A percentile compares a stretch with the other conserved stretches of the same genome.
phyloP scores from a whole-genome alignment of 2,113 vertebrate species.

The Lamprotornis superbus region DNA sequence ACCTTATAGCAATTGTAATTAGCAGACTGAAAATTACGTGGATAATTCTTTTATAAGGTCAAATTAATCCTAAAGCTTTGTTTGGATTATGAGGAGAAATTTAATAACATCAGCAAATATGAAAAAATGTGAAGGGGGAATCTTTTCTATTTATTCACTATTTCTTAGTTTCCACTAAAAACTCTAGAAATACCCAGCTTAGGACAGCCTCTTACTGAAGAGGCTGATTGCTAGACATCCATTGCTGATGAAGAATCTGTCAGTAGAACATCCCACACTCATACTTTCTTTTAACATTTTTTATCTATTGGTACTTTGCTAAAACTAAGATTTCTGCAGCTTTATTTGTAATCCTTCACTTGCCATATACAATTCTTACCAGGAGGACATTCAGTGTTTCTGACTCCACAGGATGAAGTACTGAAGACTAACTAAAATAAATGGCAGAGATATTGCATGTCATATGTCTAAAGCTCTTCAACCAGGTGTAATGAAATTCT shows the following conservation, averaged over 20 bases:
- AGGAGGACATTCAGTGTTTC: not conserved
- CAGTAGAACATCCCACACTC: not conserved
- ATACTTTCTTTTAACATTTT: not conserved
- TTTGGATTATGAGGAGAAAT: not conserved
- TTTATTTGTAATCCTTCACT: not conserved
- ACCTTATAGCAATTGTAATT: not conserved
- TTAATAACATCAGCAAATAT: not conserved
- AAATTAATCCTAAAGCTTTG: not conserved
- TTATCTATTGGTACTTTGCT: not conserved
- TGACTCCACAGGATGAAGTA: not conserved
- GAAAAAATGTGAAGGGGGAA: not conserved
- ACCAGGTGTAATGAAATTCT: not conserved
- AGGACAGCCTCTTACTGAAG: not conserved
- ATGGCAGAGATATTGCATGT: not conserved
- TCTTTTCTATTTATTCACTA: not conserved
- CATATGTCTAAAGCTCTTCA: not conserved
- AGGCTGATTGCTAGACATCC: not conserved
- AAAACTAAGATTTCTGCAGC: not conserved
- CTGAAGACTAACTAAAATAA: not conserved
- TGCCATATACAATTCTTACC: not conserved
- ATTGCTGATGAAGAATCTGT: not conserved
- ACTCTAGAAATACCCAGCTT: not conserved
- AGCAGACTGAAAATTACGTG: not conserved
- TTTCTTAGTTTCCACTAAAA: not conserved
- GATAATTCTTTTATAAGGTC: not conserved